Evolutionary conservation across 64 coral and sea anemone species (phyloP), one percentile per base, ranked within the genome.

Genomic region (Platygyra sinensis): DNA sequence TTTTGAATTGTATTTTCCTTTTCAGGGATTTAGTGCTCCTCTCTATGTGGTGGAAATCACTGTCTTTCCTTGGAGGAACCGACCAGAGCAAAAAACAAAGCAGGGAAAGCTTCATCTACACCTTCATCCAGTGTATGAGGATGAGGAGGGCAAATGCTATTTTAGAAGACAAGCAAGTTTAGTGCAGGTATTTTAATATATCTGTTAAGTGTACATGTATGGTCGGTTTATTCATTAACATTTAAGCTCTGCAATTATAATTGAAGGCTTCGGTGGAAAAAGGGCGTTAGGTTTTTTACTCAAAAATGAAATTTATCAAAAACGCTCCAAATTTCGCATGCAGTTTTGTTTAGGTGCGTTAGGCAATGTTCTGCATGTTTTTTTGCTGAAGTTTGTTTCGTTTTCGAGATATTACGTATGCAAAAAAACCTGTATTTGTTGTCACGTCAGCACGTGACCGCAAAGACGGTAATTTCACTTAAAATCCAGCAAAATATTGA

Each of bases 141-240:
- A 98, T 76, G 96, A 98, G 64, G 82, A 93, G 51, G 94, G 96
- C 10, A 87, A 91, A 33, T 95, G 90, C 73, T 95, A 93, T 67
- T 98, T 98, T 30, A 93, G 96, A 42, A 92, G 93, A 88, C 90
- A 92, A 91, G 96, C 93, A 88, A 98, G 93, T 88, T 5, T 95
- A 59, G 94, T 93, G 14, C 88, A 98, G 90, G 96, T 98, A 86
- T 46, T 6, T 5, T 27, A 3, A 59, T 57, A 10, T 31, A 22
- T 6, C 10, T 75, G 29, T 75, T 19, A 11, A 4, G 7, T 36
- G 4, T 36, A 36, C 3, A 3, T 36, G 33, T 75, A 38, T 75
- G 3, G 24, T 77, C 2, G 16, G 14, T 36, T 33, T 17, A 30
- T 38, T 30, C 5, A 1, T 42, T 39, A 39, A 50, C 11, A 20